These are phyloP conservation scores for Gallinago undulata DNA, from an alignment of 2,113 vertebrate species.

Conservation along the genomic window DNA sequence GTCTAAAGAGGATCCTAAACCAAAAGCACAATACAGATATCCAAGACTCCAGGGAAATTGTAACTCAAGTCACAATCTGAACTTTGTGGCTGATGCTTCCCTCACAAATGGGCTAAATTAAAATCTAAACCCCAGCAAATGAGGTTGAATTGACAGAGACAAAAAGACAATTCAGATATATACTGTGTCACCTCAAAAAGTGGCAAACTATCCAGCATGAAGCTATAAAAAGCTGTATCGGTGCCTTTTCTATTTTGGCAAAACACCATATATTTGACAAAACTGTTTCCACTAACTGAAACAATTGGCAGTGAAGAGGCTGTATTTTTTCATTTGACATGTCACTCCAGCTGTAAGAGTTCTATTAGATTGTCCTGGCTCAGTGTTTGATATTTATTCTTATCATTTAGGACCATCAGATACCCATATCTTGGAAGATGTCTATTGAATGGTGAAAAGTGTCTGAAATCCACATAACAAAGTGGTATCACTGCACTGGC, in stretches of 20 bases:
- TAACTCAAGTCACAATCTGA: not conserved
- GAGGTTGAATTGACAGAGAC: not conserved
- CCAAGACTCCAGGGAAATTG: not conserved
- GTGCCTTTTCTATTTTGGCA: not conserved
- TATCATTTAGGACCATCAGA: not conserved
- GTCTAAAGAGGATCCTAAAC: not conserved
- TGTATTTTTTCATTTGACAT: not conserved
- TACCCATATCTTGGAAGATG: not conserved
- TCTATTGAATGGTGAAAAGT: not conserved
- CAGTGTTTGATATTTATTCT: not conserved
- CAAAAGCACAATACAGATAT: not conserved
- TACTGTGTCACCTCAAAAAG: not conserved
- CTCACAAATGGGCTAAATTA: not conserved
- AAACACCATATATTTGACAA: not conserved
- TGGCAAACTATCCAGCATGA: not conserved
- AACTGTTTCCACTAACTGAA: not conserved
- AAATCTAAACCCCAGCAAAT: not conserved
- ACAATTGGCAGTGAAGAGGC: not conserved
- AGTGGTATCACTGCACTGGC: not conserved
- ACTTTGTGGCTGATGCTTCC: not conserved
- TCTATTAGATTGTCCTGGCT: not conserved
- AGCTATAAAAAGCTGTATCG: not conserved
- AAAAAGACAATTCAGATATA: not conserved
- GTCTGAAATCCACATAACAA: not conserved
- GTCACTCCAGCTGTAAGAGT: not conserved